These are phyloP conservation scores for Limnephilus marmoratus DNA, from an alignment of 2,888 invertebrate genomes.

Conservation along the genomic window DNA sequence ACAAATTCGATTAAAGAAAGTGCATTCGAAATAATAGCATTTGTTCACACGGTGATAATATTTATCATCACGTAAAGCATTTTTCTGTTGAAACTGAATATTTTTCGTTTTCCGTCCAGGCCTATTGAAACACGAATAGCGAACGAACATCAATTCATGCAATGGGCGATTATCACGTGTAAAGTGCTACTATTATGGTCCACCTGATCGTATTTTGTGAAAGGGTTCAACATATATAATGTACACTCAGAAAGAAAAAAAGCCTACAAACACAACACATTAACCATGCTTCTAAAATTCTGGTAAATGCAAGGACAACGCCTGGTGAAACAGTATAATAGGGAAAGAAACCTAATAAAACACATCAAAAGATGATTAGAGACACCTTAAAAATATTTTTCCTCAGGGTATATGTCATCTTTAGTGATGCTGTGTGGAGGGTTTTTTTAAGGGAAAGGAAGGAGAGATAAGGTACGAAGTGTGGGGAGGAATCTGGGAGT, in stretches of 20 bases:
- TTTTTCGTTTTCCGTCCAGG: not conserved
- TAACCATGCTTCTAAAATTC: not conserved
- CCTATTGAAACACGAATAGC: not conserved
- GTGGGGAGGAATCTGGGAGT: too few relatives aligned
- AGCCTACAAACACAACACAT: not conserved
- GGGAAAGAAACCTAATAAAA: not conserved
- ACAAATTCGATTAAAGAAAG: too few relatives aligned
- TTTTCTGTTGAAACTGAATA: not conserved
- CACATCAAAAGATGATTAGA: too few relatives aligned
- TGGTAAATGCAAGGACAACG: not conserved
- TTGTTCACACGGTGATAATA: too few relatives aligned
- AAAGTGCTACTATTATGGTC: not conserved
- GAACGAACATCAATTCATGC: not conserved
- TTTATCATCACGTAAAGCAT: not conserved
- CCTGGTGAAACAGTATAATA: not conserved
- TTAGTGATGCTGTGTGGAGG: too few relatives aligned
- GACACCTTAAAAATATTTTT: too few relatives aligned
- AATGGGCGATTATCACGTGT: not conserved
- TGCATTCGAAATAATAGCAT: too few relatives aligned
- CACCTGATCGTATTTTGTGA: not conserved
- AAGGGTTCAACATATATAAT: not conserved
- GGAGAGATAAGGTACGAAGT: too few relatives aligned
- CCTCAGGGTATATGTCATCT: too few relatives aligned
- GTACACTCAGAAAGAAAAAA: not conserved
- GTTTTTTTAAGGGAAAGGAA: too few relatives aligned